Conservation (phyloP, 2,888 invertebrate genomes). For the Brachypalpus laphriformis region DNA sequence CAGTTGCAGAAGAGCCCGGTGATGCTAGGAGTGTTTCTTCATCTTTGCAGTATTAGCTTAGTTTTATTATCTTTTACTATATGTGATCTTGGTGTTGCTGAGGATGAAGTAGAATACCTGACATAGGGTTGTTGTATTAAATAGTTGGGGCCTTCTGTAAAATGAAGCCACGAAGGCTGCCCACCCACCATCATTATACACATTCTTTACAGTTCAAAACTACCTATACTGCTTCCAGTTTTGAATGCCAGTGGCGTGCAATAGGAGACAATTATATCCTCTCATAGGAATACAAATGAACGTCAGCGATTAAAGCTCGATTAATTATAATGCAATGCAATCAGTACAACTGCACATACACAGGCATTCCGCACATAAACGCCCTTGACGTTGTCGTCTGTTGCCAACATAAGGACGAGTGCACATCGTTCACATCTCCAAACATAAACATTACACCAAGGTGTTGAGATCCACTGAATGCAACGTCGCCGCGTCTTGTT, state of each 20-base stretch:
- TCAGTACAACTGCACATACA: conserved; percentile 28
- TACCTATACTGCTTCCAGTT: background rate
- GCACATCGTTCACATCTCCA: conserved; percentile 64
- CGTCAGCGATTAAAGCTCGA: conserved; percentile 66
- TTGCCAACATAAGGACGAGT: conserved; percentile 59
- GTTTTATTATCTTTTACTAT: too few species aligned
- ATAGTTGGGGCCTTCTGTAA: too few species aligned
- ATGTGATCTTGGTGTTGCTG: too few species aligned
- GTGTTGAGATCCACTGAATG: conserved; percentile 68
- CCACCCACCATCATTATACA: conserved; percentile 30
- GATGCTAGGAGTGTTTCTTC: too few species aligned
- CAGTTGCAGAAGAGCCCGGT: too few species aligned
- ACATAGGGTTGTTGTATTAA: too few species aligned
- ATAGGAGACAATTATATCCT: conserved; percentile 54
- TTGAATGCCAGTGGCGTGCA: conserved; percentile 37
- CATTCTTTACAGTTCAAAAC: conserved; percentile 39
- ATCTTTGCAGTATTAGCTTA: too few species aligned
- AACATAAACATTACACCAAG: conserved; percentile 69
- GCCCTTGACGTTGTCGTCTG: conserved; percentile 69
- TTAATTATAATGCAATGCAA: conserved; percentile 67
- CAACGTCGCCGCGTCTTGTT: conserved; percentile 69
- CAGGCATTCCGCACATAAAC: conserved; percentile 55
- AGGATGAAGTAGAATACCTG: too few species aligned
- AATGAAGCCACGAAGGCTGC: too few species aligned
- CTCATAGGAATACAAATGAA: conserved; percentile 67